phyloP scores from a whole-genome alignment of 2,888 invertebrate genomes.

The Cylloceria caligata region DNA sequence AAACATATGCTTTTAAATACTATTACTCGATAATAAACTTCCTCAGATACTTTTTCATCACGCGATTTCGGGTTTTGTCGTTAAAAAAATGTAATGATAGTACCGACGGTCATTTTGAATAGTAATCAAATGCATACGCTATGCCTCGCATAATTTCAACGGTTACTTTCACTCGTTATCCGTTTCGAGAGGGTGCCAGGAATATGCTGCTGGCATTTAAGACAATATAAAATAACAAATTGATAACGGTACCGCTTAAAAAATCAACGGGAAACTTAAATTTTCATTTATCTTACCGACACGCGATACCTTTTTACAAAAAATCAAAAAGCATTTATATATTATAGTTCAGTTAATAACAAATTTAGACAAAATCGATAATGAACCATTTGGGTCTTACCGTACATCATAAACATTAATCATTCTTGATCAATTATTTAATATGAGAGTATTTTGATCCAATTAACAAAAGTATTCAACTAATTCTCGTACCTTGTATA shows the following conservation, averaged over 20 bases:
- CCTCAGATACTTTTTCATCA: neutral
- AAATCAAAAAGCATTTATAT: no score
- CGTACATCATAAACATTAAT: neutral
- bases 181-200: neutral
- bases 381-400: no score
- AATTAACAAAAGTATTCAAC: neutral
- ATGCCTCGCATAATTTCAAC: neutral
- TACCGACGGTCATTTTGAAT: neutral
- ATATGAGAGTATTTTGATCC: neutral
- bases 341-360: no score
- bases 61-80: no score
- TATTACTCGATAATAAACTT: neutral
- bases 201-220: no score
- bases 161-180: neutral
- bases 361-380: no score
- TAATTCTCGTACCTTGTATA: no score
- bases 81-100: no score
- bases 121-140: neutral
- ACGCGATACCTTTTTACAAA: no score
- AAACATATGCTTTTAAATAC: neutral
- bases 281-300: no score
- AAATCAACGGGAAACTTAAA: no score
- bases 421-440: neutral
- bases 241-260: neutral
- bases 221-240: neutral